Evolutionary conservation across 2,113 vertebrate genomes (phyloP).

Genomic region (Raphicerus campestris): DNA sequence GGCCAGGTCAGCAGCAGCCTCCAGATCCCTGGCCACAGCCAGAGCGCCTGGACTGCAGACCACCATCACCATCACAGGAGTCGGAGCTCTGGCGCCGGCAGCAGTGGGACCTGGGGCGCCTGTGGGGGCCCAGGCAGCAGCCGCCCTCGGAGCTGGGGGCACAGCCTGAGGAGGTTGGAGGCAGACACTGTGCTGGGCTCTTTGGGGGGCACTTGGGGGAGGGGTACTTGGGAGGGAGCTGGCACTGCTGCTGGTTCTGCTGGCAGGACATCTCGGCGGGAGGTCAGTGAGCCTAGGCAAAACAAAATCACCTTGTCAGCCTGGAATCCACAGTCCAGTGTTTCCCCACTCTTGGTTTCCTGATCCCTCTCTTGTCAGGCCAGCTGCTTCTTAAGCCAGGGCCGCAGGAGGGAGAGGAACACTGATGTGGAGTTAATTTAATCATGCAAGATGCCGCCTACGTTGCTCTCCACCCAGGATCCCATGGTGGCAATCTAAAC

Average conservation of each 20-base stretch:
- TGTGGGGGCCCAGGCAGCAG: constrained; percentile 16
- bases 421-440: not conserved
- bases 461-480: accelerated
- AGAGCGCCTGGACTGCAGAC: not conserved
- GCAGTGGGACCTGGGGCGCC: not conserved
- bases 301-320: not conserved
- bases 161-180: not conserved
- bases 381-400: not conserved
- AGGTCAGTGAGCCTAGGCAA: not conserved
- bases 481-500: not conserved
- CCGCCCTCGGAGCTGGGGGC: accelerated
- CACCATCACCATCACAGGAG: not conserved
- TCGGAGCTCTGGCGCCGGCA: not conserved
- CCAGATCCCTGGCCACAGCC: not conserved
- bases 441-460: too few relatives aligned
- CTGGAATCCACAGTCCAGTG: not conserved
- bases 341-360: not conserved
- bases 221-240: not conserved
- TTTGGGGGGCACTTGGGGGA: constrained; percentile 7
- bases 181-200: not conserved
- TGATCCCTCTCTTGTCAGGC: too few relatives aligned
- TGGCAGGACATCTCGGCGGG: not conserved
- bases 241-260: constrained; percentile 39
- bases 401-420: not conserved
- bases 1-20: not conserved